Base-by-base conservation (phyloP, 2,797 vertebrate genomes). In the Clarias laeviceps region DNA sequence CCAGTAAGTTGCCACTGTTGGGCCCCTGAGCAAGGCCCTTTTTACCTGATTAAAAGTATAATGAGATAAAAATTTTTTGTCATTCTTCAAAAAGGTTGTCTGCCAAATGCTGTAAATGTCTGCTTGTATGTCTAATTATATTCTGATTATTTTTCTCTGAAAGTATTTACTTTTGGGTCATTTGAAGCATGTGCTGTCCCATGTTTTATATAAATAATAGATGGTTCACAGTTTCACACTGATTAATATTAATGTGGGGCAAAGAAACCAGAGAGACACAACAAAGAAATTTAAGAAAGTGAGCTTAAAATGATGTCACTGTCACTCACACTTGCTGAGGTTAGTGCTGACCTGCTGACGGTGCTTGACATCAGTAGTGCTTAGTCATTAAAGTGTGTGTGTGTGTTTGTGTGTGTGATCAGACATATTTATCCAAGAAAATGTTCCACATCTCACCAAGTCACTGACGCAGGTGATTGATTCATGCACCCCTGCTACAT, bases 311-410 rank as follows among this genome's bases (percentile, higher is more conserved):
- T 56, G 69, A 54, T 74, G 37, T 72, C 27, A 76, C 27, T 74
- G 64, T 40, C 62, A 82, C 27, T 65, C 72, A 45, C 50, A 64
- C 84, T 32, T 78, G 29, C 62, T 78, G 69, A 69, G 64, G 73
- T 59, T 77, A 50, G 73, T 84, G 50, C 73, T 56, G 82, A 76
- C 9, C 45, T 18, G 3, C 50, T 76, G 73, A 54, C 17, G 0
- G 54, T 57, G n/a, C 54, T 56, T 57, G 73, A 76, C 73, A 57
- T 66, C 62, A 84, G 6, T 57, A 37, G 20, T 29, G 45, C 37
- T 84, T 76, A 66, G 34, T 76, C 62, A 57, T 34, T n/a, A 18
- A 50, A 85, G 32, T 20, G 65, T 34, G 29, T 18, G 17, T 87
- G 86, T 66, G n/a, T 65, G n/a, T 29, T 65, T 7, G 22, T n/a